Percentiles rank a stretch among this genome's conserved stretches.
Conservation (phyloP, 2,797 vertebrate genomes). For the Phataginus tetradactyla region DNA sequence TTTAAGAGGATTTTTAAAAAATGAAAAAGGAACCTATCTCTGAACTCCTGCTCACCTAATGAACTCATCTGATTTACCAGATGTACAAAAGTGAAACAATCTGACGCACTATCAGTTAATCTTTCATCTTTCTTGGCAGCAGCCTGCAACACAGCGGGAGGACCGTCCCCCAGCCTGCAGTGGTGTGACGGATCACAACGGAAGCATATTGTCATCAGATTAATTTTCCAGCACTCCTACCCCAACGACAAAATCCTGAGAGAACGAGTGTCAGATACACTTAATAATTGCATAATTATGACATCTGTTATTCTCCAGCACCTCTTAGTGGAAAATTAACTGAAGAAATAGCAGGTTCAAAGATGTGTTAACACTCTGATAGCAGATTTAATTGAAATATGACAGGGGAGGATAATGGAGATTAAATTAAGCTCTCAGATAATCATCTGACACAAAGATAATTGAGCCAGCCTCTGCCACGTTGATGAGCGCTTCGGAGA, state of each 20-base stretch:
- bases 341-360: conserved; percentile 92
- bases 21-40: not conserved
- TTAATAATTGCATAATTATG: conserved; percentile 96
- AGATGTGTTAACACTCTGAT: conserved; percentile 92
- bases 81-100: conserved; percentile 66
- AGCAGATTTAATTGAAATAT: conserved; percentile 96
- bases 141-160: conserved; percentile 80
- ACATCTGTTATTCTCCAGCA: conserved; percentile 93
- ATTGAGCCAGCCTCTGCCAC: conserved; percentile 93
- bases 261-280: conserved; percentile 91
- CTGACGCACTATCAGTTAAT: conserved; percentile 81
- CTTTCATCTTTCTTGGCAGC: conserved; percentile 80
- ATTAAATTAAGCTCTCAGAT: conserved; percentile 96
- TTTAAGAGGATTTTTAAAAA: not conserved
- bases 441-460: conserved; percentile 95
- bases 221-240: conserved; percentile 84
- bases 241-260: conserved; percentile 81
- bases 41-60: not conserved
- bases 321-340: conserved; percentile 93
- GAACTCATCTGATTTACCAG: conserved; percentile 58
- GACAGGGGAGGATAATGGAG: conserved; percentile 92
- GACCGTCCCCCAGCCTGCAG: conserved; percentile 79
- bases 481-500: conserved; percentile 75
- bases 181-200: conserved; percentile 85
- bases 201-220: conserved; percentile 90